These are phyloP conservation scores for Lamellibrachia luymesi DNA, from an alignment of 1,140 invertebrate genomes.

Conservation along the genomic window DNA sequence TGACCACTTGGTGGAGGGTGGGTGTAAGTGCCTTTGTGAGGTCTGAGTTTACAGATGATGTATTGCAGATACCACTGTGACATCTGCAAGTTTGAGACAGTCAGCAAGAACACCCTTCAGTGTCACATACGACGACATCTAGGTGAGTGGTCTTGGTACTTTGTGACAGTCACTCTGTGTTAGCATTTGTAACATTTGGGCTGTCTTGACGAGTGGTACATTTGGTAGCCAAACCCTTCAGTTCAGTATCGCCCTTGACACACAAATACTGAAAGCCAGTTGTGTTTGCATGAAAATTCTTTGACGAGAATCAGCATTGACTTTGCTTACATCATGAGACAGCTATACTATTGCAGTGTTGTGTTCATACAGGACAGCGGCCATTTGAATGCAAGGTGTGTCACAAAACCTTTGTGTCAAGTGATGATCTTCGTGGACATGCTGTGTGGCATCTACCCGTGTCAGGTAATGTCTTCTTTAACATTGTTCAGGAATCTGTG, in stretches of 20 bases:
- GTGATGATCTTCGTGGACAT: conserved; percentile 7
- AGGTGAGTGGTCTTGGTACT: background rate
- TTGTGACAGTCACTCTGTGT: too few relatives aligned
- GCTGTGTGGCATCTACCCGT: background rate
- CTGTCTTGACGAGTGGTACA: too few relatives aligned
- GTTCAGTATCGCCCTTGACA: too few relatives aligned
- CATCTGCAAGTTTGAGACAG: background rate
- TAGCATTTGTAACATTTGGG: too few relatives aligned
- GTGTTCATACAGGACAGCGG: background rate
- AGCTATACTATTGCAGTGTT: background rate
- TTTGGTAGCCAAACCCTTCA: too few relatives aligned
- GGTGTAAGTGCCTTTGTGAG: background rate
- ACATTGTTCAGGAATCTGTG: background rate
- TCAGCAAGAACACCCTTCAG: background rate
- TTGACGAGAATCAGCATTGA: background rate
- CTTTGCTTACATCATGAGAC: background rate
- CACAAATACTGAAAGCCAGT: background rate
- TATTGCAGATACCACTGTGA: background rate
- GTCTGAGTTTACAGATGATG: background rate
- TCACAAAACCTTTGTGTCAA: conserved; percentile 7
- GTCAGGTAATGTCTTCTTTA: background rate
- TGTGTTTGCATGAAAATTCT: background rate
- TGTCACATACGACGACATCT: background rate
- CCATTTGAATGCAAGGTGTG: conserved; percentile 14
- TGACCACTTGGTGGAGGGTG: background rate